Conservation (phyloP, 2,888 invertebrate species). For the Tuta absoluta region DNA sequence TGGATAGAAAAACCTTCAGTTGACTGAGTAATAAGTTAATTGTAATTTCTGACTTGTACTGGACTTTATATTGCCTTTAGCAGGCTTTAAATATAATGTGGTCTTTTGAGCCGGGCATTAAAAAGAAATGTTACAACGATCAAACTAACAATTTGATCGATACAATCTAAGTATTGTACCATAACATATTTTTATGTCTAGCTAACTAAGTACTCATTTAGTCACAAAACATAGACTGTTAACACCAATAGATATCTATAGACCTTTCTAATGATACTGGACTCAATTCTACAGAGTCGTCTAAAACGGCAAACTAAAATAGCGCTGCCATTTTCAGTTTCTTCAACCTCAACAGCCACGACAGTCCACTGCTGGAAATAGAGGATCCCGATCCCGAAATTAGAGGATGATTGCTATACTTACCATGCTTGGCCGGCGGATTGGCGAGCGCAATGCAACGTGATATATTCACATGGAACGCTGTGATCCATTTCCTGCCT, state of each 20-base stretch:
- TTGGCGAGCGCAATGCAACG: too few species aligned
- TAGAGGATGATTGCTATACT: too few species aligned
- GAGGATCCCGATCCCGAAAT: too few species aligned
- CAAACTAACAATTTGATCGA: background rate
- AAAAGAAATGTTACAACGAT: background rate
- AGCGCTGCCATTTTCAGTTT: background rate
- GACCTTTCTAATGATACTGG: background rate
- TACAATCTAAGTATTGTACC: slow-evolving; percentile 5
- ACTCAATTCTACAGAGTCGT: background rate
- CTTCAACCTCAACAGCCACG: too few species aligned
- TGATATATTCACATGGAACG: too few species aligned
- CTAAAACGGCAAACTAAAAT: background rate
- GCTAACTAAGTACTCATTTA: background rate
- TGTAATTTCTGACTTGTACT: background rate
- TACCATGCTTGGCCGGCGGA: too few species aligned
- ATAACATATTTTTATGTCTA: background rate
- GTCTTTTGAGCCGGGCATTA: background rate
- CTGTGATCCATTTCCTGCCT: too few species aligned
- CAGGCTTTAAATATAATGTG: background rate
- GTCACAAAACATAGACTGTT: slow-evolving; percentile 2
- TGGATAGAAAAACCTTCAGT: background rate
- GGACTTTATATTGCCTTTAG: background rate
- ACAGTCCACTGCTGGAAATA: too few species aligned
- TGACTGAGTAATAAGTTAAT: background rate
- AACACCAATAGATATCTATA: background rate